Conservation (phyloP, 2,797 vertebrate species). For the Sarcophilus harrisii region DNA sequence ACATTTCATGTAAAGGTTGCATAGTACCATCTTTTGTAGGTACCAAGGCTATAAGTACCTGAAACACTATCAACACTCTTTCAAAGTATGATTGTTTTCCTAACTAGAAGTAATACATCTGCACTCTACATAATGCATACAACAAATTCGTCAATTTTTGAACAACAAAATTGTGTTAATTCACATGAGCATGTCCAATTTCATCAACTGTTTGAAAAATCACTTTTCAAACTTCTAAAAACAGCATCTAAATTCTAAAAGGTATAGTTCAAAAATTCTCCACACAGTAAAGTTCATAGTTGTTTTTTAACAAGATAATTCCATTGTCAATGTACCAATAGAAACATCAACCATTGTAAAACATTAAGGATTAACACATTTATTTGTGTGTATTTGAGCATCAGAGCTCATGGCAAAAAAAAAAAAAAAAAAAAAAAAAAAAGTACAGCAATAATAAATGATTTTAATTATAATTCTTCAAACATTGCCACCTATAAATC, state of each 20-base stretch:
- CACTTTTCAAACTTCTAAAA: not conserved
- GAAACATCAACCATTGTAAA: constrained; percentile 51
- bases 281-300: not conserved
- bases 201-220: not conserved
- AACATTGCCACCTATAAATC: constrained; percentile 53
- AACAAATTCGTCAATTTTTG: constrained; percentile 52
- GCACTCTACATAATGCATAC: constrained; percentile 45
- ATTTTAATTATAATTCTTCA: constrained; percentile 57
- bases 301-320: not conserved
- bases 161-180: not conserved
- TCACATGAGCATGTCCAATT: not conserved
- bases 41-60: not conserved
- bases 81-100: constrained; percentile 53
- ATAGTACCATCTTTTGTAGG: constrained; percentile 37
- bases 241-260: not conserved
- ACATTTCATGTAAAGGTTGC: not conserved
- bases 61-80: constrained; percentile 34
- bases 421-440: not conserved
- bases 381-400: constrained; percentile 58
- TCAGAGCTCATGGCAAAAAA: constrained; percentile 25
- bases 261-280: not conserved
- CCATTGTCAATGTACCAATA: constrained; percentile 41
- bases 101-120: constrained; percentile 43
- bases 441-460: constrained; percentile 9
- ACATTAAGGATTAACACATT: constrained; percentile 41